These are phyloP conservation scores for Falco punctatus DNA, from an alignment of 2,113 vertebrate genomes.

Conservation along the genomic window DNA sequence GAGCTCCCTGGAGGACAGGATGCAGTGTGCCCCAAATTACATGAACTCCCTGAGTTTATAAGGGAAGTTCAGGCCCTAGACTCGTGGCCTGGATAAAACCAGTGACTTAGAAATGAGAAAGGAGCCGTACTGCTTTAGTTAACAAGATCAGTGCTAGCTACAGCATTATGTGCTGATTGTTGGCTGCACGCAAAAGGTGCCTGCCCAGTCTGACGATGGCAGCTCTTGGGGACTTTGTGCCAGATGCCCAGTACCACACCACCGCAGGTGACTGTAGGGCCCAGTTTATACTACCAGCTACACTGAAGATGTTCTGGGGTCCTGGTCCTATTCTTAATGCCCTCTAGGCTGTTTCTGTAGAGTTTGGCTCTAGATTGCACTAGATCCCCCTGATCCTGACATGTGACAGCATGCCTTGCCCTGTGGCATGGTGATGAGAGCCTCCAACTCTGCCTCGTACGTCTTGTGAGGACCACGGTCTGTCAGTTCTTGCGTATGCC, in stretches of 20 bases:
- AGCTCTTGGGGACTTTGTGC: background rate
- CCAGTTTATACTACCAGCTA: background rate
- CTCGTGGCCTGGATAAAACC: background rate
- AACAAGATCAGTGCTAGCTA: background rate
- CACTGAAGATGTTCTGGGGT: background rate
- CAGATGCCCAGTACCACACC: too few relatives aligned
- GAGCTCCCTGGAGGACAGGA: background rate
- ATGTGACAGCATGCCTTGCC: background rate
- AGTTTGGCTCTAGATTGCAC: background rate
- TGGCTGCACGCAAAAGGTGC: too few relatives aligned
- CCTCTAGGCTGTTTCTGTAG: background rate
- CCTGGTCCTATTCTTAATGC: background rate
- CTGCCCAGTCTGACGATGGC: background rate
- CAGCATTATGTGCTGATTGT: background rate
- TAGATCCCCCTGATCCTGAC: background rate
- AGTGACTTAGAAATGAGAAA: background rate
- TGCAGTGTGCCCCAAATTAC: background rate
- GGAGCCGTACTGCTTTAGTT: background rate
- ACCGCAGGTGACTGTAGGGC: background rate
- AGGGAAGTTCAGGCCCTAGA: background rate
- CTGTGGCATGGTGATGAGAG: background rate
- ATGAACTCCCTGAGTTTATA: background rate
- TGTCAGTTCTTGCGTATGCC: too few relatives aligned
- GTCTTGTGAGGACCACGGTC: background rate
- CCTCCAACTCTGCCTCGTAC: background rate